phyloP scores from a whole-genome alignment of 2,888 invertebrate genomes.

The Andrena praecox region DNA sequence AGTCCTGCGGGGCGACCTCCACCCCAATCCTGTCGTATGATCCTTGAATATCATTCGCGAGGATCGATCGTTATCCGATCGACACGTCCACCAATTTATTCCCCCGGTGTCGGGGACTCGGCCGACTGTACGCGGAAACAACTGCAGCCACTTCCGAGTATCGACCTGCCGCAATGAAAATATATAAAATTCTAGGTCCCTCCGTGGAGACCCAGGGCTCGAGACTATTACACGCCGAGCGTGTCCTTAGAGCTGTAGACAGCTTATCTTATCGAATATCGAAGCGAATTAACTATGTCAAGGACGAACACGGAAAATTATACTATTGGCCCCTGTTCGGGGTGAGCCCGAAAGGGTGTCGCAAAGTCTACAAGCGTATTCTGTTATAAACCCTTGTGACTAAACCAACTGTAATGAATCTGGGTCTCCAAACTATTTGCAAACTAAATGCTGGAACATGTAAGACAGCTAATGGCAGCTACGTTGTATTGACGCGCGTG shows the following conservation, averaged over 20 bases:
- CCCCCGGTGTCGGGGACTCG: constrained; percentile 1
- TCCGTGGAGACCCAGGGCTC: background rate
- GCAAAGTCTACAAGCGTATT: background rate
- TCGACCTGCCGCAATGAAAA: constrained; percentile 62
- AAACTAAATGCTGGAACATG: background rate
- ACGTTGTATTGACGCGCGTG: background rate
- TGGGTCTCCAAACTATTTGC: background rate
- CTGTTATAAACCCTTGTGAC: background rate
- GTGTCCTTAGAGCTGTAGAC: constrained; percentile 29
- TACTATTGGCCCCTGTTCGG: constrained; percentile 22
- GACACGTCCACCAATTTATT: constrained; percentile 40
- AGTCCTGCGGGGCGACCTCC: constrained; percentile 14
- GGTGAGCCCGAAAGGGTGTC: constrained; percentile 13
- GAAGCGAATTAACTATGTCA: constrained; percentile 55
- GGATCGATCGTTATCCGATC: constrained; percentile 51
- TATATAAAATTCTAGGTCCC: constrained; percentile 52
- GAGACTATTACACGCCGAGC: background rate
- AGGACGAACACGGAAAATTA: constrained; percentile 54
- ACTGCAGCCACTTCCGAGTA: constrained; percentile 57
- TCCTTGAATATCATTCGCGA: constrained; percentile 48
- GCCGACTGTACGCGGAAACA: constrained; percentile 38
- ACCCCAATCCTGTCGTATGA: constrained; percentile 9
- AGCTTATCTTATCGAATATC: constrained; percentile 51
- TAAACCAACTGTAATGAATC: background rate
- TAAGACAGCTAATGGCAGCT: background rate